A percentile compares a stretch with the other conserved stretches of the same genome.
Evolutionary conservation across 2,113 vertebrate species (phyloP).

Genomic region (Cyanoderma ruficeps): DNA sequence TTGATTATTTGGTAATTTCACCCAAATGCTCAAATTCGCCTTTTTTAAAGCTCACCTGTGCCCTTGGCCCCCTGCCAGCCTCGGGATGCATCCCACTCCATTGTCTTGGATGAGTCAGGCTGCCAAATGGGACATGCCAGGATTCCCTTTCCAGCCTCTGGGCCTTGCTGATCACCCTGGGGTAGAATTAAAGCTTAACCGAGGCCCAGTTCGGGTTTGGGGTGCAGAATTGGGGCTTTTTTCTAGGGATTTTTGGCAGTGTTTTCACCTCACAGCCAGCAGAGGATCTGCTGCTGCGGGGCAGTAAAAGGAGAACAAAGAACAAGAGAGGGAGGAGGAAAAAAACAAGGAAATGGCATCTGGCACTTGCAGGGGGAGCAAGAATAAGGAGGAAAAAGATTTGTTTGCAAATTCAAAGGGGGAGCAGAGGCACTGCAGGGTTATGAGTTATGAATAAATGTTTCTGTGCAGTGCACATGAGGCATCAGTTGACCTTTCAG

Average conservation of each 20-base stretch:
- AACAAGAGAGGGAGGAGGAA: background rate
- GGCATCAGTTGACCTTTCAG: background rate
- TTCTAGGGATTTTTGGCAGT: background rate
- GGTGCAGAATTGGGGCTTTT: background rate
- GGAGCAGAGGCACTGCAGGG: background rate
- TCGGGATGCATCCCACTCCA: background rate
- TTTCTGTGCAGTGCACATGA: background rate
- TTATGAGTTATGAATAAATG: background rate
- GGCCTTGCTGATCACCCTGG: background rate
- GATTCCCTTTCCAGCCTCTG: background rate
- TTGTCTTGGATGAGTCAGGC: background rate
- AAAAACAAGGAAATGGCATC: background rate
- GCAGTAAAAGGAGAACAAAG: conserved; percentile 30
- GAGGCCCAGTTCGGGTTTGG: background rate
- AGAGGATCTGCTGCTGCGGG: background rate
- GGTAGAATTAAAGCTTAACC: background rate
- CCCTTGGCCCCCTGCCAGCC: background rate
- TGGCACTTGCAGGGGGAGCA: background rate
- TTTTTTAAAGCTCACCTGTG: background rate
- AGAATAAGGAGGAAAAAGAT: background rate
- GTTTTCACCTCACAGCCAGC: background rate
- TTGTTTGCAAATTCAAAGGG: background rate
- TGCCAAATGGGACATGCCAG: background rate
- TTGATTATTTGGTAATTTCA: background rate
- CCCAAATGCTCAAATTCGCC: background rate